Base-by-base conservation (phyloP, 2,113 vertebrate species). In the Herpailurus yagouaroundi region DNA sequence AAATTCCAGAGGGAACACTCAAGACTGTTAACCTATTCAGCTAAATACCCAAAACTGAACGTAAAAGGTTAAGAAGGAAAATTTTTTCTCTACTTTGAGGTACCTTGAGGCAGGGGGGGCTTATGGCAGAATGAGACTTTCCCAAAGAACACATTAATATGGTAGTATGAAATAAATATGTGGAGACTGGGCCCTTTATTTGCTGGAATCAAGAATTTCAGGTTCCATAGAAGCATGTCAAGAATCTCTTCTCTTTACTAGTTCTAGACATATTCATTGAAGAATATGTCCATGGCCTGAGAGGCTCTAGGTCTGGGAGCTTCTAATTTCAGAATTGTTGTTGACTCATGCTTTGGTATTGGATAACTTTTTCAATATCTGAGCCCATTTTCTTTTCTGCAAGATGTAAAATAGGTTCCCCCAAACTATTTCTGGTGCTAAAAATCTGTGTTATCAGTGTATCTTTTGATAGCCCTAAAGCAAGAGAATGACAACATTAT, bases 21-120 rank as follows among this genome's bases (percentile, higher is more conserved):
- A 5, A 50, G 55, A 38, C 79, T 64, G 4, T 85, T 69, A 57
- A 73, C 29, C 19, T 52, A 29, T 86, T 71, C 52, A 92, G 60
- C 25, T 60, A 27, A 89, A 87, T 16, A 77, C 41, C 2, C 10
- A 36, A 60, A 84, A 50, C 27, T 55, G 45, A 97, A 18, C 71
- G 12, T 25, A 64, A 60, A 48, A 69, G 31, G 52, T 38, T 83
- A 69, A 76, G n/a, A 68, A 91, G 25, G 55, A 45, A 27, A 79
- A 69, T 7, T n/a, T 89, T 77, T 85, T 80, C 33, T 71, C 31
- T 10, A 86, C 60, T 9, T 74, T n/a, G 5, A 73, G 21, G 7
- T 71, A 48, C 5, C 36, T 52, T n/a, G 64, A 7, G 4, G 0
- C 7, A 1, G n/a, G 64, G 9, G 4, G 2, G 8, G 2, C 41